Evolutionary conservation across 2,113 vertebrate species (phyloP).

Genomic region (Clarias magur): DNA sequence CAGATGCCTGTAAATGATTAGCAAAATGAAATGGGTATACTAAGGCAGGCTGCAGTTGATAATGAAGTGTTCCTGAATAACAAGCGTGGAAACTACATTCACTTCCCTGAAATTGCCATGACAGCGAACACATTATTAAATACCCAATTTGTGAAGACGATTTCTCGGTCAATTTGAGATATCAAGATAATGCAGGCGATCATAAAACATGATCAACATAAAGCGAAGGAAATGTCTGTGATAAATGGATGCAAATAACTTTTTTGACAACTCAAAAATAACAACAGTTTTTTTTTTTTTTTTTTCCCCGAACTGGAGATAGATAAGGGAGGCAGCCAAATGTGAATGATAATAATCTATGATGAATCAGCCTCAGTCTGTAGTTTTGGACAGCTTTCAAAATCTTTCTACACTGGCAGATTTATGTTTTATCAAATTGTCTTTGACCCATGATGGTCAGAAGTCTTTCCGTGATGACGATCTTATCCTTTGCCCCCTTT

Average conservation of each 20-base stretch:
- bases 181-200: constrained; percentile 13
- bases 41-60: background rate
- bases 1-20: background rate
- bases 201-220: constrained; percentile 13
- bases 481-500: constrained; percentile 54
- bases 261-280: background rate
- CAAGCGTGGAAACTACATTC: constrained; percentile 21
- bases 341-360: background rate
- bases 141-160: background rate
- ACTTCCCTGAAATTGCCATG: constrained; percentile 17
- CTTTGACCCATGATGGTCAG: constrained; percentile 48
- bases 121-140: constrained; percentile 22
- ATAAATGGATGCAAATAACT: background rate
- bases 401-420: constrained; percentile 5
- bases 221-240: background rate
- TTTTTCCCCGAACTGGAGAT: background rate
- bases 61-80: constrained; percentile 18
- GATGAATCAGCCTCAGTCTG: constrained; percentile 53
- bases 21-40: background rate
- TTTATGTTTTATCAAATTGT: constrained; percentile 41
- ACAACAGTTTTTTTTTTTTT: background rate
- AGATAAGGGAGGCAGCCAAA: background rate
- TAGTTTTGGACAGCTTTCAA: constrained; percentile 48
- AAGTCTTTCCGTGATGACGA: constrained; percentile 59
- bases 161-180: constrained; percentile 23